phyloP scores from a whole-genome alignment of 2,113 vertebrate species.

The Megaptera novaeangliae region DNA sequence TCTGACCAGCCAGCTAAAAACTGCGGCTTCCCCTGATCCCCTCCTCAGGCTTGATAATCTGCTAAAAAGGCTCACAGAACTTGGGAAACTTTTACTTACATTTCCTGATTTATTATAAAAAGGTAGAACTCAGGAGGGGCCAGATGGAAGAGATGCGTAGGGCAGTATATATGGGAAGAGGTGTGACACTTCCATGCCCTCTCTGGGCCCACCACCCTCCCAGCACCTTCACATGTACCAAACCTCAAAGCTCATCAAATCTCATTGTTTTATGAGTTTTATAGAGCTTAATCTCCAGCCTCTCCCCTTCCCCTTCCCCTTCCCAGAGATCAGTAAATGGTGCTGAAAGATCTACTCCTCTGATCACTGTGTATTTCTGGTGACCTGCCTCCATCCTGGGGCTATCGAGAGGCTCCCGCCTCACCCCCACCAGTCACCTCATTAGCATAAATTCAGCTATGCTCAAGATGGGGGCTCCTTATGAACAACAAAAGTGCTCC shows the following conservation, averaged over 20 bases:
- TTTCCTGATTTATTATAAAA: background rate
- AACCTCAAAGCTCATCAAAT: background rate
- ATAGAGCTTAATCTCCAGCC: background rate
- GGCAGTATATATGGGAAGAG: background rate
- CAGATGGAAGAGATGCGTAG: background rate
- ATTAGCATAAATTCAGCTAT: background rate
- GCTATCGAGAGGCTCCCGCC: background rate
- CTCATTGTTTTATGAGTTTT: background rate
- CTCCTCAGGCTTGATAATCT: background rate
- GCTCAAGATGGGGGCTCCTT: background rate
- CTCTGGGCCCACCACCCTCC: background rate
- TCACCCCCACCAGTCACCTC: background rate
- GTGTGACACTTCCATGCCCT: too few relatives aligned
- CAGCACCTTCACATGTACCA: background rate
- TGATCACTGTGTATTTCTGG: background rate
- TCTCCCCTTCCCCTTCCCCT: background rate
- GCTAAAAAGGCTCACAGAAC: background rate
- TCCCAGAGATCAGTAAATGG: background rate
- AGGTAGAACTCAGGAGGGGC: background rate
- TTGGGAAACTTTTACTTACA: background rate
- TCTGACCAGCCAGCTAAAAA: background rate
- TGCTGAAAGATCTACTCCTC: background rate
- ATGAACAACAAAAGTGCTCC: background rate
- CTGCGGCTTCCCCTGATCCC: background rate
- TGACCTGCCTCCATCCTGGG: background rate